Conservation (phyloP, 1,140 invertebrate genomes). For the Drosophila pectinifera region DNA sequence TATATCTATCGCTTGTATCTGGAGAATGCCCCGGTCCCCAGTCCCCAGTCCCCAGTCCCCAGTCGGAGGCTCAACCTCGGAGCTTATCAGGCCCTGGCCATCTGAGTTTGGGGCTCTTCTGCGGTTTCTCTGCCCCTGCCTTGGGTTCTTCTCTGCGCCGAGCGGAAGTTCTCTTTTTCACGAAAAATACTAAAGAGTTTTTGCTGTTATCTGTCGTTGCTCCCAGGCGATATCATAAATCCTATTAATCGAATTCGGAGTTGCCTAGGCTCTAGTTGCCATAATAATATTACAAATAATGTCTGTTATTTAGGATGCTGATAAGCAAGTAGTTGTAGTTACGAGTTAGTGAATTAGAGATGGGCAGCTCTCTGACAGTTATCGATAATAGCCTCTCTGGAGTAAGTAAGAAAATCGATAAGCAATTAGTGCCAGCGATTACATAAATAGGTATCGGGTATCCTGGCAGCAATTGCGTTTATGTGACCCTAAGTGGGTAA, state of each 20-base stretch:
- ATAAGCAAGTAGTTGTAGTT: too few relatives aligned
- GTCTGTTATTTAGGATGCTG: background rate
- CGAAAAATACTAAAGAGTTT: slow-evolving; percentile 16
- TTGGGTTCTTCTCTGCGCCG: background rate
- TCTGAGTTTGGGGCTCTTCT: slow-evolving; percentile 31
- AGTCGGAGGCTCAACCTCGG: slow-evolving; percentile 17
- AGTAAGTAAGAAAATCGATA: background rate
- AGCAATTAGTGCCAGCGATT: background rate
- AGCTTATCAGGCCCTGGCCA: slow-evolving; percentile 26
- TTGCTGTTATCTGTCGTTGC: slow-evolving; percentile 14
- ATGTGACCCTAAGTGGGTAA: slow-evolving; percentile 33
- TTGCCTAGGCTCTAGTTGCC: background rate
- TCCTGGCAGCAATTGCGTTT: slow-evolving; percentile 16
- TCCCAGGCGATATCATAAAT: slow-evolving; percentile 33
- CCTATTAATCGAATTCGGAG: slow-evolving; percentile 12
- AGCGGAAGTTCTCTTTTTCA: slow-evolving; percentile 38
- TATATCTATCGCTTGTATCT: slow-evolving; percentile 59
- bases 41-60: slow-evolving; percentile 3
- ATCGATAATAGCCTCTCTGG: background rate
- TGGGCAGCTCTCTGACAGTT: background rate
- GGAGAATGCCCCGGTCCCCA: slow-evolving; percentile 21
- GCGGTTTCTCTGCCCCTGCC: background rate
- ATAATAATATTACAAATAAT: too few relatives aligned
- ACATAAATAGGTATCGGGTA: slow-evolving; percentile 6
- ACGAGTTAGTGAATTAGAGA: background rate